Base-by-base conservation (phyloP, 2,888 invertebrate species). In the Cheilosia vulpina region DNA sequence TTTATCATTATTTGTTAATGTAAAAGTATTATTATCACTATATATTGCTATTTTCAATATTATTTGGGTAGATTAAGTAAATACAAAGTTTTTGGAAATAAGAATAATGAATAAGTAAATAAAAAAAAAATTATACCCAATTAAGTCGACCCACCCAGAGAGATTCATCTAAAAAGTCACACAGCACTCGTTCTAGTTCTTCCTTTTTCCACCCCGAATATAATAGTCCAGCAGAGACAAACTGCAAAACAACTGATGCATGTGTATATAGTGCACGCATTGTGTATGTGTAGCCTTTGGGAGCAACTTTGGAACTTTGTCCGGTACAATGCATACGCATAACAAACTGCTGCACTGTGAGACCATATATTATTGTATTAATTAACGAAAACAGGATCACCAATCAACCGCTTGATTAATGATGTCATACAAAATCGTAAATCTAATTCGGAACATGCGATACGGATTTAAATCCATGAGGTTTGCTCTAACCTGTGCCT, bases 381-480 rank as follows among this genome's bases (percentile, higher is more conserved):
- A 92, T 92, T 92, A 92, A 92, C 92, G 91, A 90, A 91, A 92
- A 92, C 91, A 92, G 92, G 91, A 92, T 92, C 92, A 92, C 92
- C 92, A 92, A 92, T 92, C 92, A 92, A 91, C 89, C 89, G 91
- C 90, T 92, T 92, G 92, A 92, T 92, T 92, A 92, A 92, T 92
- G 92, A 92, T 92, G 92, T 92, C 92, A 92, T 90, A 90, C 89
- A 88, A 89, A 89, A 88, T 91, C 92, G 92, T 92, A 92, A 92
- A 92, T 92, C 92, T 92, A 91, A 91, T 91, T 91, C 90, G 90
- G 58, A 77, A 87, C 87, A 87, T 87, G 82, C 81, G 73, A 73
- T 78, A 69, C 82, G 82, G 87, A 87, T 87, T 87, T 87, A 87
- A 87, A 87, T 87, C 77, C 77, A 82, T 87, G 77, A 82, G 87